Conservation (phyloP, 2,113 vertebrate genomes). For the Boleophthalmus pectinirostris region DNA sequence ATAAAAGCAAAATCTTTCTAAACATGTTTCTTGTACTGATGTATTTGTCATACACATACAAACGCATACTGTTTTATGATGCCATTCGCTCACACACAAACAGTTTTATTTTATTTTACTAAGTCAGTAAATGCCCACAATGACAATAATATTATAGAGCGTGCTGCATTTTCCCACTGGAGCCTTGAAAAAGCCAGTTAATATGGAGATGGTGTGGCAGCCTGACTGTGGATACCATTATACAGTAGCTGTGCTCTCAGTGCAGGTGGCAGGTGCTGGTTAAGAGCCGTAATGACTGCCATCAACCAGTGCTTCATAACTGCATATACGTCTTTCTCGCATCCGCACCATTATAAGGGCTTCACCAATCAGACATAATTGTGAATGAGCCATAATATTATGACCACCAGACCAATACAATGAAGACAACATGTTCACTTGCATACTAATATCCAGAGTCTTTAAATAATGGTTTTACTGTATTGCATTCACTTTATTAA, state of each 20-base stretch:
- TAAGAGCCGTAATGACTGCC: conserved; percentile 59
- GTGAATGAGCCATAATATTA: background rate
- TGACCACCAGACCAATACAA: background rate
- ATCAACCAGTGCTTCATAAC: conserved; percentile 51
- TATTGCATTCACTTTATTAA: too few species aligned
- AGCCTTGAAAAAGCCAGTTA: conserved; percentile 27
- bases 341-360: conserved; percentile 15
- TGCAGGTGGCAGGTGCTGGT: conserved; percentile 52
- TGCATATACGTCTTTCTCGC: conserved; percentile 34
- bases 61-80: conserved; percentile 1
- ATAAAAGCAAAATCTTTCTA: too few species aligned
- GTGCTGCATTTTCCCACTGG: conserved; percentile 8
- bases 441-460: background rate
- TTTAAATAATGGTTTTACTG: background rate
- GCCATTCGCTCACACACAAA: conserved; percentile 8
- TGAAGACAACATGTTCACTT: too few species aligned
- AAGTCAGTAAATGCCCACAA: background rate
- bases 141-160: conserved; percentile 24
- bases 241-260: conserved; percentile 30
- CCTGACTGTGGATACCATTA: conserved; percentile 49
- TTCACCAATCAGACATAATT: background rate
- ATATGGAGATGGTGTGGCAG: conserved; percentile 35
- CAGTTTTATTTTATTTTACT: conserved; percentile 8
- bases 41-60: too few species aligned
- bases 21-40: too few species aligned